phyloP scores from a whole-genome alignment of 2,113 vertebrate genomes.

The Atlantisia rogersi region DNA sequence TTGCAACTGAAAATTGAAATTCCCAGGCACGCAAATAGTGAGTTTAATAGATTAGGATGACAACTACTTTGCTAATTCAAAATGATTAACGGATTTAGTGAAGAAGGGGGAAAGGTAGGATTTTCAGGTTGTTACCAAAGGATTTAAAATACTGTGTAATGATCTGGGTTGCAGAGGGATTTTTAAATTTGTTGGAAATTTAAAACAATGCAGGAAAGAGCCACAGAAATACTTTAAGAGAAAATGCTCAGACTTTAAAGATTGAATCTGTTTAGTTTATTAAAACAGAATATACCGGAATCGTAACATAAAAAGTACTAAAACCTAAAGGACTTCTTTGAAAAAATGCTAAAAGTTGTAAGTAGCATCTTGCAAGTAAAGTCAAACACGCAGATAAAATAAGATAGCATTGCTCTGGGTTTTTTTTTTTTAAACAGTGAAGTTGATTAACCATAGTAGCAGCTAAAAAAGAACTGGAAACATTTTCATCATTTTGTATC shows the following conservation, averaged over 20 bases:
- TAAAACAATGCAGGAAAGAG: neutral
- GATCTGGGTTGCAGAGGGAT: neutral
- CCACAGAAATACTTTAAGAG: neutral
- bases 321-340: neutral
- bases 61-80: neutral
- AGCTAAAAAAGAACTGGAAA: neutral
- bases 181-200: neutral
- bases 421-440: neutral
- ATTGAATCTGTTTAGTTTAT: neutral
- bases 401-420: neutral
- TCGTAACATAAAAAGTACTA: neutral
- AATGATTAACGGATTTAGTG: neutral
- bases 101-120: fast-evolving
- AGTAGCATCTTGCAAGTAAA: neutral
- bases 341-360: neutral
- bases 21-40: neutral
- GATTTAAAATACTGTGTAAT: neutral
- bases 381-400: neutral
- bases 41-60: neutral
- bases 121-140: neutral
- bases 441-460: neutral
- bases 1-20: neutral
- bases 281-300: neutral
- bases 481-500: neutral
- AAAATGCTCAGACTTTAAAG: neutral